Conservation (phyloP, 2,797 vertebrate species). For the Neosilurus mollespiculum region DNA sequence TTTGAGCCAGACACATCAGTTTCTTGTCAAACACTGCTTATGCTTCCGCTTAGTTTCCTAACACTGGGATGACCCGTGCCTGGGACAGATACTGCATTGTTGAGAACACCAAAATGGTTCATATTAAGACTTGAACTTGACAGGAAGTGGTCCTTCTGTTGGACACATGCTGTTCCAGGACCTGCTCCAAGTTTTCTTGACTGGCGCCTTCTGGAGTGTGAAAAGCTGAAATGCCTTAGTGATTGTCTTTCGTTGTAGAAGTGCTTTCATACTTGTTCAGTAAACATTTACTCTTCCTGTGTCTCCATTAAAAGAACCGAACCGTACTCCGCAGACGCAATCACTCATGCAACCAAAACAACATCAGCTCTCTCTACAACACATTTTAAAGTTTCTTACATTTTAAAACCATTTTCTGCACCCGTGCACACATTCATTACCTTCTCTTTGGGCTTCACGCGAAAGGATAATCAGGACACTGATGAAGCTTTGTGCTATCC, state of each 20-base stretch:
- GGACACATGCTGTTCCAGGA: conserved; percentile 23
- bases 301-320: conserved; percentile 52
- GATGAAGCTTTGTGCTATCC: conserved; percentile 44
- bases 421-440: conserved; percentile 17
- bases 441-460: conserved; percentile 51
- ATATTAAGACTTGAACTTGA: conserved; percentile 24
- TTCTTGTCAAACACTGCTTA: conserved; percentile 27
- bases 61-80: conserved; percentile 11
- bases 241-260: conserved; percentile 1
- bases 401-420: background rate
- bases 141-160: conserved; percentile 35
- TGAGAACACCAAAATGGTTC: conserved; percentile 16
- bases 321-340: conserved; percentile 62
- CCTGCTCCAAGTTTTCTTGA: conserved; percentile 46
- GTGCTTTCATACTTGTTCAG: conserved; percentile 63
- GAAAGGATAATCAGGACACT: conserved; percentile 41
- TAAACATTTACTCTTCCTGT: conserved; percentile 60
- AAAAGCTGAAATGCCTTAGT: conserved; percentile 49
- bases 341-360: conserved; percentile 68
- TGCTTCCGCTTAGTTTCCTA: conserved; percentile 29
- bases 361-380: conserved; percentile 57
- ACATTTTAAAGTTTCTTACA: conserved; percentile 50
- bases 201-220: conserved; percentile 43
- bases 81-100: conserved; percentile 28
- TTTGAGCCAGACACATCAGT: conserved; percentile 50